Base-by-base conservation (phyloP, 2,113 vertebrate species). In the Brienomyrus longianalis region DNA sequence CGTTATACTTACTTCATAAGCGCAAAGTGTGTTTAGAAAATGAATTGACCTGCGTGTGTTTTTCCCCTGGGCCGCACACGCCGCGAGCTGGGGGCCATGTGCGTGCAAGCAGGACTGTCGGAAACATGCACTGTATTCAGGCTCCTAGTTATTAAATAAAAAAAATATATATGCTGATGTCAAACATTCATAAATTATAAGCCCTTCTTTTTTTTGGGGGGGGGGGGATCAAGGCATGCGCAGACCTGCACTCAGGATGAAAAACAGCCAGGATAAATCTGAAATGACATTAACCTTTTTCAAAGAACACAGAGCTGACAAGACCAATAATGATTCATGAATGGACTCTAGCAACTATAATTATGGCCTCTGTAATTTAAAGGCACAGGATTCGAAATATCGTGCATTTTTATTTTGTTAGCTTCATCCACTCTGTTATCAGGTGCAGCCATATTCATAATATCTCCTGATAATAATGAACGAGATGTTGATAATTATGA, bases 271-370 rank as follows among this genome's bases (percentile, higher is more conserved):
- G 17, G 74, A 43, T 43, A 80, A 80, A 80, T 80, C 35, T 19
- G 4, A 80, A 80, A 43, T 19, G 74, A 80, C 74, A 80, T 80
- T 80, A 80, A 80, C 74, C 74, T 80, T 80, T 80, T 80, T 80
- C 74, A 80, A 80, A 80, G 74, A 80, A 80, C 74, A 80, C 35
- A 80, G 74, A 80, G 74, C 74, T 43, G 74, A 80, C 74, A 80
- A 80, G 74, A 80, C 31, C 74, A 80, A 80, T 80, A 80, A 80
- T 80, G 74, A 80, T 80, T 80, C 74, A 80, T 80, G 74, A 80
- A 80, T 80, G 39, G 74, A 35, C 74, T 43, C 35, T 80, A 80
- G 74, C 74, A 80, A 80, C 74, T 19, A 43, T 80, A 80, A 80
- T 80, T 80, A 43, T 39, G 74, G 74, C 74, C 35, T 80, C 74